A percentile compares a stretch with the other conserved stretches of the same genome.
Conservation (phyloP, 2,113 vertebrate species). For the Menura novaehollandiae region DNA sequence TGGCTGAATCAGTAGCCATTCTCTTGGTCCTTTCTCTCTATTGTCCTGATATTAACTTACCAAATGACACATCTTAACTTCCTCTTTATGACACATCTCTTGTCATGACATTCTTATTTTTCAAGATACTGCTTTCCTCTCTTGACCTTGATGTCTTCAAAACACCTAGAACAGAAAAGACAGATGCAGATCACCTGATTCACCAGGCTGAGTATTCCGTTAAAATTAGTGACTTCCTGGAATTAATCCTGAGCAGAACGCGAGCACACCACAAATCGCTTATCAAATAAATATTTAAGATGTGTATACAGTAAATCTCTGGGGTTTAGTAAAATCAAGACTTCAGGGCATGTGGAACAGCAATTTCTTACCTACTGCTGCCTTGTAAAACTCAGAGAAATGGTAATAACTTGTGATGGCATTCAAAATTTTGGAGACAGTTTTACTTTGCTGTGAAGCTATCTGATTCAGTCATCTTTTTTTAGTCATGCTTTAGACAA, state of each 20-base stretch:
- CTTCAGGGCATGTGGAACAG: background rate
- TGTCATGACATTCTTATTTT: background rate
- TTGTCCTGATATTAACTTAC: slow-evolving; percentile 9
- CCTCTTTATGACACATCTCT: background rate
- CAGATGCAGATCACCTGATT: background rate
- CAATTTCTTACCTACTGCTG: background rate
- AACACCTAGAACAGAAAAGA: slow-evolving; percentile 2
- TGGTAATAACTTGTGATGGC: background rate
- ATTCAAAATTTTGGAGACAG: background rate
- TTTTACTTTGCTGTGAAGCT: background rate
- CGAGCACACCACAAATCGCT: background rate
- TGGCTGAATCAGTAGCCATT: background rate
- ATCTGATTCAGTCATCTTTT: background rate
- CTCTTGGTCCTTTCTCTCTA: background rate
- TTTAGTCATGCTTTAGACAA: background rate
- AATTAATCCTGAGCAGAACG: background rate
- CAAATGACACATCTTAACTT: background rate
- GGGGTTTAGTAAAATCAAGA: background rate
- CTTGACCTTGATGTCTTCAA: background rate
- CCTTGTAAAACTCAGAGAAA: background rate
- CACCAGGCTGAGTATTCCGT: background rate
- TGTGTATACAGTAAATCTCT: background rate
- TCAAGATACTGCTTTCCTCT: background rate
- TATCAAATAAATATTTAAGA: background rate
- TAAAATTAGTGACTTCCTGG: background rate